Base-by-base conservation (phyloP, 2,797 vertebrate species). In the Stomatorhinus walkeri region DNA sequence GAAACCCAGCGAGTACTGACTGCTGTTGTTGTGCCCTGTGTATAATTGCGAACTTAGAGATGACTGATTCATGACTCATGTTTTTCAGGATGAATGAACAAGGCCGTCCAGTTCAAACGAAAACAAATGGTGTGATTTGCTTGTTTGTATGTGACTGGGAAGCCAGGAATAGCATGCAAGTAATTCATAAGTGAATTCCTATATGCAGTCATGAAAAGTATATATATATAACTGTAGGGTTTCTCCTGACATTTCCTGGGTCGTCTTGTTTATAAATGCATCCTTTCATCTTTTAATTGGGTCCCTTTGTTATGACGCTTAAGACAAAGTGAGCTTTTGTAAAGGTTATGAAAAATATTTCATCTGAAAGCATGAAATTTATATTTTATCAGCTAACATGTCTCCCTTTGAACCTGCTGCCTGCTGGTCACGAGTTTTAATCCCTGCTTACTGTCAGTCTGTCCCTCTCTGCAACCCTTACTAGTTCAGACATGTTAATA, bases 201-300 rank as follows among this genome's bases (percentile, higher is more conserved):
- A 40, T n/a, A 46, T n/a, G n/a, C 36, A 79, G 72, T n/a, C 36
- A 43, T 79, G 36, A 79, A 46, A 79, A 4, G 72, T 79, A 40
- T 4, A 76, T 79, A 40, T 4, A 76, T 76, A 28, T 14, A n/a
- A 79, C 28, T 72, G 28, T 36, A 16, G 40, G 43, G n/a, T 46
- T 81, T 81, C 76, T 36, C 49, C 84, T 32, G 49, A 51, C 64
- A 10, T 86, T 72, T 72, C 24, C 84, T 86, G 24, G 24, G 36
- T 3, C 22, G 2, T 54, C 84, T 51, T 22, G 36, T 24, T 52
- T 40, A 59, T 84, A 88, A 84, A 59, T 59, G 68, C 7, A 52
- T 8, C 28, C 79, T 56, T 88, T 36, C 40, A 79, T 22, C 64
- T 40, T 83, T 52, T 83, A 88, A 88, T 88, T 88, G 54, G 76